These are phyloP conservation scores for Cettia cetti DNA, from an alignment of 2,113 vertebrate species.

Conservation along the genomic window DNA sequence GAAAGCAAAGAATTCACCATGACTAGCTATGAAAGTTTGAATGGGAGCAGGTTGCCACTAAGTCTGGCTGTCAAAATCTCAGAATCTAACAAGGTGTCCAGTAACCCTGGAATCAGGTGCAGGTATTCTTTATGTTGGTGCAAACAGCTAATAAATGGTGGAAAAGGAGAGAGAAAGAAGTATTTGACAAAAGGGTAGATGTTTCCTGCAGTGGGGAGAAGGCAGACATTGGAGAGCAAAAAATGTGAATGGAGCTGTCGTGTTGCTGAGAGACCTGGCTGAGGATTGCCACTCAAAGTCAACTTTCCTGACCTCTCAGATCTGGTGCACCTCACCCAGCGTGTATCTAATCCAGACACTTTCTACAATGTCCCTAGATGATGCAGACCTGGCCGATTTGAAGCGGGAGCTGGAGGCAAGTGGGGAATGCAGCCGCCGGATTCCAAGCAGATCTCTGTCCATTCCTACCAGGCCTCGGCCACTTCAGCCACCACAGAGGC, in stretches of 20 bases:
- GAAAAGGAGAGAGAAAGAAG: not conserved
- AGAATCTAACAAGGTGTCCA: not conserved
- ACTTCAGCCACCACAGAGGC: slow-evolving; percentile 73
- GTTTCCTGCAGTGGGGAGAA: not conserved
- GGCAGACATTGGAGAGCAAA: not conserved
- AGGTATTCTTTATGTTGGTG: not conserved
- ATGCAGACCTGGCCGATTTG: slow-evolving; percentile 49
- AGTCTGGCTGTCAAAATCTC: not conserved
- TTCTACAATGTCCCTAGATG: slow-evolving; percentile 61
- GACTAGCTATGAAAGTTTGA: not conserved
- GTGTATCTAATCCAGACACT: not conserved
- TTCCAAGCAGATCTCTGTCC: slow-evolving; percentile 77
- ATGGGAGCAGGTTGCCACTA: not conserved
- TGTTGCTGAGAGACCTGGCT: not conserved
- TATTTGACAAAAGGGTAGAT: not conserved
- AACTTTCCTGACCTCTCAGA: not conserved
- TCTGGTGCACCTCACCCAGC: not conserved
- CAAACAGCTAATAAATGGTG: not conserved
- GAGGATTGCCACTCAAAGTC: not conserved
- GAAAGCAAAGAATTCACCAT: not conserved
- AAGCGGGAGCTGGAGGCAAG: slow-evolving; percentile 64
- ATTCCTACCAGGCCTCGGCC: slow-evolving; percentile 71
- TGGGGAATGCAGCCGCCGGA: slow-evolving; percentile 39
- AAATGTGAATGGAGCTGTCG: accelerated
- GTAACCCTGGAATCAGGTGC: not conserved